Evolutionary conservation across 2,888 invertebrate species (phyloP).

Genomic region (Pseudanteris insignis): DNA sequence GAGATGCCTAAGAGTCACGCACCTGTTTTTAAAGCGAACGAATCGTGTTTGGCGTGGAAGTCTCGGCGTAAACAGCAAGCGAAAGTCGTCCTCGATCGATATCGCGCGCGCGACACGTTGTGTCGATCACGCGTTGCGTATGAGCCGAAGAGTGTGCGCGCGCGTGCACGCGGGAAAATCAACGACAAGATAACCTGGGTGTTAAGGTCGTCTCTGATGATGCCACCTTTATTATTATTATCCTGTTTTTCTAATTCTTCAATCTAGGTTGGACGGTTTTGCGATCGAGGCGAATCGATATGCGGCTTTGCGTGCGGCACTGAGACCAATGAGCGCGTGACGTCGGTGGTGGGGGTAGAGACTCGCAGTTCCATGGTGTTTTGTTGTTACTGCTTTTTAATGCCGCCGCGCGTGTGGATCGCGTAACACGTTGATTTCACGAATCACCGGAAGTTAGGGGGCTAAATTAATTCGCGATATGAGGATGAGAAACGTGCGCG

Average conservation of each 20-base stretch:
- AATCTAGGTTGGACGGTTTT: constrained; percentile 16
- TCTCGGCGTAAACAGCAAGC: constrained; percentile 7
- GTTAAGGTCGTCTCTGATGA: constrained; percentile 3
- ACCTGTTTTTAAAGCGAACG: constrained; percentile 13
- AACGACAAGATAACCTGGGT: constrained; percentile 3
- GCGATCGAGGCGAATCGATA: constrained; percentile 31
- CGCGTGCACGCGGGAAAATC: constrained; percentile 4
- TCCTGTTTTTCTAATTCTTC: constrained; percentile 1
- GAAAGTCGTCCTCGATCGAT: constrained; percentile 31
- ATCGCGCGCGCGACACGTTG: constrained; percentile 11
- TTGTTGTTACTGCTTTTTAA: constrained; percentile 16
- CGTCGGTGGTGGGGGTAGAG: constrained; percentile 18
- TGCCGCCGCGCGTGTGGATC: no score
- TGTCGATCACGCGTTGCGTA: constrained; percentile 15
- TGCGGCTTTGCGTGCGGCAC: constrained; percentile 26
- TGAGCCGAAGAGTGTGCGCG: constrained; percentile 2
- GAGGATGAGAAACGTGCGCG: constrained; percentile 32
- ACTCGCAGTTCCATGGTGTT: constrained; percentile 11
- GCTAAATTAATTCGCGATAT: no score
- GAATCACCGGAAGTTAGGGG: no score
- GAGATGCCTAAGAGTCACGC: constrained; percentile 3
- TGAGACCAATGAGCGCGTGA: constrained; percentile 21
- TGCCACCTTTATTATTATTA: no score
- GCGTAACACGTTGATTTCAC: no score
- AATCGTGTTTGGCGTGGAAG: constrained; percentile 11